These are phyloP conservation scores for Leptura quadrifasciata DNA, from an alignment of 2,888 invertebrate genomes.

Conservation along the genomic window DNA sequence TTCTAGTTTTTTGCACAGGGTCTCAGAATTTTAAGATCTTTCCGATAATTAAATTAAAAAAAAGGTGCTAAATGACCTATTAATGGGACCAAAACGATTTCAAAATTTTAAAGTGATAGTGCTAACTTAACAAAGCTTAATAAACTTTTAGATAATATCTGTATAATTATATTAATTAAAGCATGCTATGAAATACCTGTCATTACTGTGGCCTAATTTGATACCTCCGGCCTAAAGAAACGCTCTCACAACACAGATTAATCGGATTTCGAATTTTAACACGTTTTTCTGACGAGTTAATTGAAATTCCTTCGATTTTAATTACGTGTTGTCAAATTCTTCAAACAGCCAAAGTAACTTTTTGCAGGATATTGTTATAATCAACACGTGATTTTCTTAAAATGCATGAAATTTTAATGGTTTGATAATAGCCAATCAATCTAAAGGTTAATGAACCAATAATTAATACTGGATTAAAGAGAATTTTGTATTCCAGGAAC, in stretches of 20 bases:
- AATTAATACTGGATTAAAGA: too few relatives aligned
- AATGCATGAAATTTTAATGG: neutral
- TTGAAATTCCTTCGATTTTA: neutral
- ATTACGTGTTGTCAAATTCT: neutral
- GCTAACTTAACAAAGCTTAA: too few relatives aligned
- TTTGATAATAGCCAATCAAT: neutral
- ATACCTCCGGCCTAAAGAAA: neutral
- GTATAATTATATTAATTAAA: slow-evolving; percentile 18
- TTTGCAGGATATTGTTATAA: neutral
- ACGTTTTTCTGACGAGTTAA: slow-evolving; percentile 6
- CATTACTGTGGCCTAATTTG: slow-evolving; percentile 12
- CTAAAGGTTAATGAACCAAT: neutral
- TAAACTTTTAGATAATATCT: too few relatives aligned
- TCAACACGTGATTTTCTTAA: neutral
- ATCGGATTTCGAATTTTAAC: neutral
- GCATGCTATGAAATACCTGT: slow-evolving; percentile 1
- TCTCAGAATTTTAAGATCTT: too few relatives aligned
- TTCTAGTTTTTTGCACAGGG: too few relatives aligned
- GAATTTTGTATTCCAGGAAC: too few relatives aligned
- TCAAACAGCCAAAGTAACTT: neutral
- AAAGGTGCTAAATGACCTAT: too few relatives aligned
- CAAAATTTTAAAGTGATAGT: too few relatives aligned
- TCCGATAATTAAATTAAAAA: too few relatives aligned
- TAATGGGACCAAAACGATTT: too few relatives aligned
- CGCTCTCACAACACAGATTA: neutral